Base-by-base conservation (phyloP, 2,888 invertebrate species). In the Scaptomyza reducta region DNA sequence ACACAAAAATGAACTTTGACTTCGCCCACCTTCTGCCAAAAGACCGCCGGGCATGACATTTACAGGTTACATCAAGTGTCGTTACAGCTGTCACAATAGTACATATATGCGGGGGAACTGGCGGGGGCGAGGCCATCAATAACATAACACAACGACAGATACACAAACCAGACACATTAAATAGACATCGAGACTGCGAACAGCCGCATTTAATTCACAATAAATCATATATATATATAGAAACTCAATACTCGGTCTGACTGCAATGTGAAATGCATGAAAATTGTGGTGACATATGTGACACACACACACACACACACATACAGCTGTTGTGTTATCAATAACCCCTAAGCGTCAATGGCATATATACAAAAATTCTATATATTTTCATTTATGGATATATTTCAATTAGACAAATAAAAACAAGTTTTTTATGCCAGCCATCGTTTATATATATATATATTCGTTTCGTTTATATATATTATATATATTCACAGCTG, bases 211-310 rank as follows among this genome's bases (percentile, higher is more conserved):
- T 72, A 77, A 81, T 61, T 62, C 67, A 62, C 58, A 62, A 83
- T 83, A 77, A 83, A 83, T 80, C 84, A 88, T 66, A 88, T 64
- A 46, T 62, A 65, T 80, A 88, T 66, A 88, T 64, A 46, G 64
- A 65, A 41, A 25, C 25, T 38, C 53, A 6, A 38, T 35, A 16
- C 10, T 31, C 51, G 31, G 3, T 64, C 31, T 27, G 4, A 22
- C 46, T 62, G 56, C 49, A 47, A 38, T 50, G 51, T 9, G 22
- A 22, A 62, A 49, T 42, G 44, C 55, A 47, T 53, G 31, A 42
- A 41, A 56, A n/a, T 49, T 25, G 29, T 38, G 38, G n/a, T 54
- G 35, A 35, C 33, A 47, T 14, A 13, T 14, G n/a, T 7, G 38
- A 38, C n/a, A n/a, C n/a, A n/a, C n/a, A n/a, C n/a, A n/a, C 50